Evolutionary conservation across 2,797 vertebrate species (phyloP).

Genomic region (Pseudocheirus occidentalis): DNA sequence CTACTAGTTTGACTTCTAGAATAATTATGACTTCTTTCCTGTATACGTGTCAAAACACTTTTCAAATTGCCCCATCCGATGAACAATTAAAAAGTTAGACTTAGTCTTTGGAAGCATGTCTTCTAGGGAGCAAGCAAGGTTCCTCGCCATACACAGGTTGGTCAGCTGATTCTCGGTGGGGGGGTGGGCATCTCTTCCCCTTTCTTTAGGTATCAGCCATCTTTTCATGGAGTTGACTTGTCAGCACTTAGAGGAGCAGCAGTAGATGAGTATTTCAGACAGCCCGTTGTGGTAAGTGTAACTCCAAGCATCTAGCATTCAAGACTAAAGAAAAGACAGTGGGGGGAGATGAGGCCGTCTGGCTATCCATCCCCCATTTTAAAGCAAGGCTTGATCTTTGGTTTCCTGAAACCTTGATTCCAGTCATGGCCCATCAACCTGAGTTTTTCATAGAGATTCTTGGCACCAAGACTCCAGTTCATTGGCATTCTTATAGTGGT

Average conservation of each 20-base stretch:
- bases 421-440: background rate
- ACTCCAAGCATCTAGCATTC: background rate
- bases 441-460: background rate
- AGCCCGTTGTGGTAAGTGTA: constrained; percentile 93
- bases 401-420: background rate
- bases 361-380: too few relatives aligned
- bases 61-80: background rate
- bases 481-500: background rate
- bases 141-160: background rate
- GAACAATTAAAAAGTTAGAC: background rate
- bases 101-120: background rate
- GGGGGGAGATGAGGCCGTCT: too few relatives aligned
- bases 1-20: background rate
- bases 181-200: background rate
- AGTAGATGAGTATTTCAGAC: constrained; percentile 96
- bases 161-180: too few relatives aligned
- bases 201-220: constrained; percentile 93
- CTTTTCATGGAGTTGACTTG: constrained; percentile 97
- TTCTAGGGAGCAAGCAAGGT: background rate
- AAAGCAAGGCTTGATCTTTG: background rate
- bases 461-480: background rate
- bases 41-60: background rate
- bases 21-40: background rate
- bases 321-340: background rate
- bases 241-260: constrained; percentile 95